A percentile compares a stretch with the other conserved stretches of the same genome.
phyloP scores from a whole-genome alignment of 2,888 invertebrate genomes.

The Synanthedon tipuliformis region DNA sequence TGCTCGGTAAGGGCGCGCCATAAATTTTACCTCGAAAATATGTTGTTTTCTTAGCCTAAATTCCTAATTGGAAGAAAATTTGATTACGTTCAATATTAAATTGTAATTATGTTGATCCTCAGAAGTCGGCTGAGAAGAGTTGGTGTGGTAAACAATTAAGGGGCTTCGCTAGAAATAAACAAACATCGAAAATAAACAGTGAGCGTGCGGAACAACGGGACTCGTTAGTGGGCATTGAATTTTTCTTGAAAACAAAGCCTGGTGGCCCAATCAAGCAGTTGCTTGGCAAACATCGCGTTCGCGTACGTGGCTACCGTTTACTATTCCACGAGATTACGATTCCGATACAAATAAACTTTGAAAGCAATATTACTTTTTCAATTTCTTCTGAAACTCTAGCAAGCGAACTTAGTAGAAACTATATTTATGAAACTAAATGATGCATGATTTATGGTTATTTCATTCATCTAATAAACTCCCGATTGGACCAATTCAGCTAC shows the following conservation, averaged over 20 bases:
- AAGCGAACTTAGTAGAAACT: too few species aligned
- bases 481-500: too few species aligned
- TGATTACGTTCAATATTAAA: conserved; percentile 27
- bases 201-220: conserved; percentile 17
- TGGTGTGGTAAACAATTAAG: conserved; percentile 35
- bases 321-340: neutral
- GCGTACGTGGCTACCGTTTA: neutral
- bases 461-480: too few species aligned
- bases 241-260: conserved; percentile 36
- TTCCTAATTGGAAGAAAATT: conserved; percentile 22
- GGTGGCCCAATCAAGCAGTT: conserved; percentile 30
- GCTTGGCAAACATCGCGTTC: conserved; percentile 17
- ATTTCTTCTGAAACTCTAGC: too few species aligned
- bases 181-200: conserved; percentile 23
- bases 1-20: conserved; percentile 2
- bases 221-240: conserved; percentile 37
- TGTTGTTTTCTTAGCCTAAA: conserved; percentile 12
- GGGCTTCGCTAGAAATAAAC: conserved; percentile 13
- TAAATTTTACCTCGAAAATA: conserved; percentile 9
- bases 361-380: too few species aligned
- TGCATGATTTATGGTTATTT: too few species aligned
- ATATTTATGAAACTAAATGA: too few species aligned
- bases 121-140: conserved; percentile 18
- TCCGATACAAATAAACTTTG: neutral
- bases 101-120: conserved; percentile 30